Percentiles rank a stretch among this genome's conserved stretches.
These are phyloP conservation scores for Drosophila niveifrons DNA, from an alignment of 2,888 invertebrate genomes.

Conservation along the genomic window DNA sequence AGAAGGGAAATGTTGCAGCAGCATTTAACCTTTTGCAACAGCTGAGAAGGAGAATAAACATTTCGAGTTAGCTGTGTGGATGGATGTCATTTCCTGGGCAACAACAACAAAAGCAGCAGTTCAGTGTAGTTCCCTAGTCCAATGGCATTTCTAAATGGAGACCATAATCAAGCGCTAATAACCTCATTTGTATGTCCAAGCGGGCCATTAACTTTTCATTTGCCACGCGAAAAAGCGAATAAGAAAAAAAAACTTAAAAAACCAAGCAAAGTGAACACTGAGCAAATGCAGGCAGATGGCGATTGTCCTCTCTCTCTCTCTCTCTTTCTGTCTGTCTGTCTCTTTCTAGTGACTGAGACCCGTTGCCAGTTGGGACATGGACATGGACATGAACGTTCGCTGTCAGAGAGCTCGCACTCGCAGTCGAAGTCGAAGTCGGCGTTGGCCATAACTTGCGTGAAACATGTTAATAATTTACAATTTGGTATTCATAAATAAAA, in stretches of 20 bases:
- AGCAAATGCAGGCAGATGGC: conserved; percentile 30
- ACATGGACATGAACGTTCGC: conserved; percentile 48
- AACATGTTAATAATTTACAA: conserved; percentile 86
- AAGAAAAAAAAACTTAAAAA: no score
- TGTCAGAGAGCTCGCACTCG: conserved; percentile 51
- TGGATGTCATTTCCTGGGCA: background rate
- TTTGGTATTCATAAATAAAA: conserved; percentile 86
- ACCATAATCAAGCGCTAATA: conserved; percentile 78
- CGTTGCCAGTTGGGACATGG: conserved; percentile 3
- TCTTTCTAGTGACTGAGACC: conserved; percentile 16
- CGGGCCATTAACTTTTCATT: conserved; percentile 78
- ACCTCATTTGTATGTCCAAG: conserved; percentile 75
- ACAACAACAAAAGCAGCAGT: background rate
- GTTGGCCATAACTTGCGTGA: conserved; percentile 80
- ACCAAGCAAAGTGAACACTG: conserved; percentile 36
- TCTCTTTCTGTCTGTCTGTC: conserved; percentile 1
- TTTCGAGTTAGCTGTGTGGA: background rate
- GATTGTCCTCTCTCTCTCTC: conserved; percentile 19
- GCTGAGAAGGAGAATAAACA: background rate
- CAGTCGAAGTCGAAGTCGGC: conserved; percentile 27
- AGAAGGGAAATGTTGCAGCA: background rate
- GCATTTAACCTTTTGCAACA: background rate
- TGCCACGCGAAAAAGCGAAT: conserved; percentile 51
- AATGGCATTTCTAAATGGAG: conserved; percentile 65
- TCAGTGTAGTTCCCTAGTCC: conserved; percentile 4